Base-by-base conservation (phyloP, 1,140 invertebrate genomes). In the Zaprionus davidi region DNA sequence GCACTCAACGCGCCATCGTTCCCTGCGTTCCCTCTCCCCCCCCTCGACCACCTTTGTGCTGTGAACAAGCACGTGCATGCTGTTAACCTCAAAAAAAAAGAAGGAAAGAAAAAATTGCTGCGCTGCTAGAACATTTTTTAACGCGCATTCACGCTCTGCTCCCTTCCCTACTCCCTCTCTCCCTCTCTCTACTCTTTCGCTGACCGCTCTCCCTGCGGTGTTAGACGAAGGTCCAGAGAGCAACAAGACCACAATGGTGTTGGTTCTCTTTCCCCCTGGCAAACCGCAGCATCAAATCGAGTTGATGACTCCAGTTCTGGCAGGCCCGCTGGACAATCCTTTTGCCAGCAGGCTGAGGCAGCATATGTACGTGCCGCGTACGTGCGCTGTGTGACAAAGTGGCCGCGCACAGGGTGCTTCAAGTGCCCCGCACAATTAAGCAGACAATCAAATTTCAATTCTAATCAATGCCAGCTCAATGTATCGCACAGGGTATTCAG, bases 91-190 rank as follows among this genome's bases (percentile, higher is more conserved):
- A 83, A 87, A 83, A 85, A 88, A 85, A 88, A 24, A 51, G 12
- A 13, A 13, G 6, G 5, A 13, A 24, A 51, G 4, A 1, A 24
- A 11, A 51, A 51, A 12, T 3, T 15, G 3, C 6, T 76, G 66
- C 78, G 74, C 84, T 78, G 78, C 81, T 78, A 81, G 88, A 87
- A 87, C 80, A 87, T 83, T 86, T 87, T 87, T 88, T 83, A 79
- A 83, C 73, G 73, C 81, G 60, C 66, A 56, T 58, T 41, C 58
- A 59, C 24, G 41, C 34, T 13, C 28, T 41, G 26, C 7, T 11
- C 5, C 15, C n/a, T 13, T 20, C 12, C 0, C 28, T 53, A 9
- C 31, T 28, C 28, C 28, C 13, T 15, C 24, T 9, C 13, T 15
- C 24, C 5, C 13, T 46, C 7, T 24, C 59, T 13, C 9, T 1